Conservation (phyloP, 2,888 invertebrate species). For the Chymomyza fuscimana region DNA sequence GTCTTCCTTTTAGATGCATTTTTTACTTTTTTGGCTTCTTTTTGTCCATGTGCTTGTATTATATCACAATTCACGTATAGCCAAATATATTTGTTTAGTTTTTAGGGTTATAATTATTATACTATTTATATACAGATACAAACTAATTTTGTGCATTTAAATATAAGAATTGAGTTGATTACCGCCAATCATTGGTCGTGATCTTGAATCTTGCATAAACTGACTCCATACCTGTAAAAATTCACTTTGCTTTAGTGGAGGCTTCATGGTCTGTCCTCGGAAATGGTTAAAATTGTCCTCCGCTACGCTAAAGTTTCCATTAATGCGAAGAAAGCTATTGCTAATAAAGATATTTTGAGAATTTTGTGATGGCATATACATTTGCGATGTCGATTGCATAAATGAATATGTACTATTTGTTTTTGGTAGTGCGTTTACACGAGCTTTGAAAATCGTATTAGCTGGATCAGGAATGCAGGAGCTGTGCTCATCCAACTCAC, state of each 20-base stretch:
- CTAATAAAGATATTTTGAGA: slow-evolving; percentile 43
- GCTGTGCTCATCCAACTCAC: background rate
- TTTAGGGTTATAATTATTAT: too few species aligned
- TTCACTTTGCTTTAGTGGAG: slow-evolving; percentile 36
- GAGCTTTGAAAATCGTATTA: background rate
- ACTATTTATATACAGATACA: too few species aligned
- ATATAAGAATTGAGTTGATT: slow-evolving; percentile 37
- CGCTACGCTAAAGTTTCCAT: slow-evolving; percentile 33
- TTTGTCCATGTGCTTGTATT: too few species aligned
- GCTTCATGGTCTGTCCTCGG: background rate
- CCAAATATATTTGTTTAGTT: too few species aligned
- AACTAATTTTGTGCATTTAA: slow-evolving; percentile 24
- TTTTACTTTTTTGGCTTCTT: too few species aligned
- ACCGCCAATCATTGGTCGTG: slow-evolving; percentile 43
- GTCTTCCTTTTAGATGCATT: too few species aligned
- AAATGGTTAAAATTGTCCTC: slow-evolving; percentile 20
- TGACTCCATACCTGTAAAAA: slow-evolving; percentile 53
- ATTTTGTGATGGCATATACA: background rate
- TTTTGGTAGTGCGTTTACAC: background rate
- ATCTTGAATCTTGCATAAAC: slow-evolving; percentile 28
- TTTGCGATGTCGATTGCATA: background rate
- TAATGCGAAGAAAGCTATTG: slow-evolving; percentile 54
- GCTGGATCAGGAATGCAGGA: background rate
- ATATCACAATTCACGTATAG: too few species aligned
- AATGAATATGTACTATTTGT: background rate